These are phyloP conservation scores for Nilaparvata lugens DNA, from an alignment of 1,140 invertebrate species.

Conservation along the genomic window DNA sequence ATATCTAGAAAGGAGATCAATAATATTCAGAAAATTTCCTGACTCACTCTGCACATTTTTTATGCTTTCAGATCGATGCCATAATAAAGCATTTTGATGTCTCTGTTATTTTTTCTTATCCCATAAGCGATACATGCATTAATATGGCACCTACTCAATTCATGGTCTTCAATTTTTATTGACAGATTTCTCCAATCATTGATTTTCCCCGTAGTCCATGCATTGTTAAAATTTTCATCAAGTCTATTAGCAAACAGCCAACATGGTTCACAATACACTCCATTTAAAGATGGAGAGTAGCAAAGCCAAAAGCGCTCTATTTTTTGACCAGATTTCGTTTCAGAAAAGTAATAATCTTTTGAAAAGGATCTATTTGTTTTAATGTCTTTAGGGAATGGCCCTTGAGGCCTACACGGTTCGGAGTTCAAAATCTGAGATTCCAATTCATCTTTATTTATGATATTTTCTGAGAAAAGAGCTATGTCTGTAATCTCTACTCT, in stretches of 20 bases:
- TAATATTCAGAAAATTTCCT: not conserved
- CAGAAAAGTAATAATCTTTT: slow-evolving; percentile 6
- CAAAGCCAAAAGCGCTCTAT: slow-evolving; percentile 3
- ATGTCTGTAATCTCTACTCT: slow-evolving; percentile 4
- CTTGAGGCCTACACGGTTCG: slow-evolving; percentile 7
- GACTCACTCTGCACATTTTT: slow-evolving; percentile 5
- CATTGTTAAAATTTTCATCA: slow-evolving; percentile 2
- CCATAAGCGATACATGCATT: too few species aligned
- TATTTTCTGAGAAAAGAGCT: slow-evolving; percentile 6
- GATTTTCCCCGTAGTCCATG: slow-evolving; percentile 6
- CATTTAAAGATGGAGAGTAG: slow-evolving; percentile 1
- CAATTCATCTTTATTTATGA: not conserved
- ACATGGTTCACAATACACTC: slow-evolving; percentile 9
- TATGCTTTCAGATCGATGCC: not conserved
- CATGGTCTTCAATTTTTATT: slow-evolving; percentile 2
- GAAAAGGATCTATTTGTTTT: not conserved
- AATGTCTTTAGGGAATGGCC: slow-evolving; percentile 1
- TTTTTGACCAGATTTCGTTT: slow-evolving; percentile 2
- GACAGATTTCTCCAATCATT: slow-evolving; percentile 10
- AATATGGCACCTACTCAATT: slow-evolving; percentile 7
- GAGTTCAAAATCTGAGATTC: slow-evolving; percentile 1
- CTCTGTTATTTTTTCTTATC: slow-evolving; percentile 1
- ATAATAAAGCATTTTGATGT: slow-evolving; percentile 5
- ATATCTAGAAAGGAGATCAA: too few species aligned
- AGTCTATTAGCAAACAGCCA: slow-evolving; percentile 9